Percentiles rank a stretch among this genome's conserved stretches.
phyloP scores from a whole-genome alignment of 2,113 vertebrate genomes.

The Panthera tigris region DNA sequence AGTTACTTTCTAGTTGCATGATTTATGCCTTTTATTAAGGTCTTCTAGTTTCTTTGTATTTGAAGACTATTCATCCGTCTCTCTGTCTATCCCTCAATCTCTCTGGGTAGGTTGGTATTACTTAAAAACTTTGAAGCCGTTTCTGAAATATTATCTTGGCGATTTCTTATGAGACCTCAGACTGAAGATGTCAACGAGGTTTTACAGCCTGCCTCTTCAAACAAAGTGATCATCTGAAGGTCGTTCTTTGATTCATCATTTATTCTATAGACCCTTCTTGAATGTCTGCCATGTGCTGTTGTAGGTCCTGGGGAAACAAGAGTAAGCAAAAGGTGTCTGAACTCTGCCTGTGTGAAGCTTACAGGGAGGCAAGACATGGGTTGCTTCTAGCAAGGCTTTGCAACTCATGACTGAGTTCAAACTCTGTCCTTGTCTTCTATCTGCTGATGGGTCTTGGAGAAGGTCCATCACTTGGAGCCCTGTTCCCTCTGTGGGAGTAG shows the following conservation, averaged over 20 bases:
- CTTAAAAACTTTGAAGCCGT: not conserved
- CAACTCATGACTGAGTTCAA: not conserved
- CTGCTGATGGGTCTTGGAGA: not conserved
- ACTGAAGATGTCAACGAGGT: not conserved
- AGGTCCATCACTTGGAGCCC: not conserved
- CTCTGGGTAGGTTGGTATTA: not conserved
- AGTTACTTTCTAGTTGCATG: not conserved
- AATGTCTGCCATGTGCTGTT: not conserved
- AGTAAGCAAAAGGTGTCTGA: not conserved
- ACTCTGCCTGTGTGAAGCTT: not conserved
- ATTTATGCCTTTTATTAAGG: not conserved
- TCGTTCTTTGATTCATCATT: not conserved
- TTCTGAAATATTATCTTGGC: not conserved
- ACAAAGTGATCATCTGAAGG: constrained; percentile 34
- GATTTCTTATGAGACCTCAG: constrained; percentile 1
- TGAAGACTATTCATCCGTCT: not conserved
- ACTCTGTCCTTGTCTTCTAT: not conserved
- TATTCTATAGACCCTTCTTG: constrained; percentile 10
- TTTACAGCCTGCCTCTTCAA: constrained; percentile 48
- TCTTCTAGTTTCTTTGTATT: not conserved
- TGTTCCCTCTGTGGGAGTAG: not conserved
- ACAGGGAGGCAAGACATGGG: not conserved
- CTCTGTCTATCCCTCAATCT: not conserved
- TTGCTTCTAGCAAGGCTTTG: not conserved
- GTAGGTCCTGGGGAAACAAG: not conserved